Conservation (phyloP, 2,888 invertebrate species). For the Panzeria rudis region DNA sequence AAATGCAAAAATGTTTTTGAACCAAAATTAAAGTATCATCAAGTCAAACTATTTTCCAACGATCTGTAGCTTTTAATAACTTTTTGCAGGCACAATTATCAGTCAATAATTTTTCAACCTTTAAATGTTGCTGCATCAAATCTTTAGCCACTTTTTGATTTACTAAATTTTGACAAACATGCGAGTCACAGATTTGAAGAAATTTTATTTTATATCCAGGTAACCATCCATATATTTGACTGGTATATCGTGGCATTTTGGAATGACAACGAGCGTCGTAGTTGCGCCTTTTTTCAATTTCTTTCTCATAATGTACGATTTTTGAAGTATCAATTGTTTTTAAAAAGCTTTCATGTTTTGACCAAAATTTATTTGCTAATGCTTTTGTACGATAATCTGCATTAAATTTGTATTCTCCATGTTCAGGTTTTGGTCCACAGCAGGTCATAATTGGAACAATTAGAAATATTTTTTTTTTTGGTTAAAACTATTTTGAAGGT, state of each 20-base stretch:
- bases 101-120: not conserved
- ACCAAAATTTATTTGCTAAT: slow-evolving; percentile 68
- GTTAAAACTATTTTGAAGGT: no score
- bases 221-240: slow-evolving; percentile 71
- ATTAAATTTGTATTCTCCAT: slow-evolving; percentile 36
- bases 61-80: not conserved
- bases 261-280: slow-evolving; percentile 61
- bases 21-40: no score
- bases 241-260: slow-evolving; percentile 63
- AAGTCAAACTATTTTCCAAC: slow-evolving; percentile 28
- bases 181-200: slow-evolving; percentile 54
- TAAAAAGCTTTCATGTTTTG: slow-evolving; percentile 30
- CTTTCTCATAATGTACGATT: slow-evolving; percentile 44
- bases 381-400: slow-evolving; percentile 44
- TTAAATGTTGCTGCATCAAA: slow-evolving; percentile 35
- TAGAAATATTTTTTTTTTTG: not conserved
- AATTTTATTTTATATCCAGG: slow-evolving; percentile 62
- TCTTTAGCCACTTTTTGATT: slow-evolving; percentile 36
- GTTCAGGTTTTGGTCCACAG: not conserved
- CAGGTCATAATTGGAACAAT: slow-evolving; percentile 28
- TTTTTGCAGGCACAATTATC: slow-evolving; percentile 18
- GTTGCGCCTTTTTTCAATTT: slow-evolving; percentile 54
- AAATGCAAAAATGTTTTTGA: no score
- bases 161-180: slow-evolving; percentile 6
- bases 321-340: slow-evolving; percentile 9